These are phyloP conservation scores for Drosophila emarginata DNA, from an alignment of 2,888 invertebrate species.

Conservation along the genomic window DNA sequence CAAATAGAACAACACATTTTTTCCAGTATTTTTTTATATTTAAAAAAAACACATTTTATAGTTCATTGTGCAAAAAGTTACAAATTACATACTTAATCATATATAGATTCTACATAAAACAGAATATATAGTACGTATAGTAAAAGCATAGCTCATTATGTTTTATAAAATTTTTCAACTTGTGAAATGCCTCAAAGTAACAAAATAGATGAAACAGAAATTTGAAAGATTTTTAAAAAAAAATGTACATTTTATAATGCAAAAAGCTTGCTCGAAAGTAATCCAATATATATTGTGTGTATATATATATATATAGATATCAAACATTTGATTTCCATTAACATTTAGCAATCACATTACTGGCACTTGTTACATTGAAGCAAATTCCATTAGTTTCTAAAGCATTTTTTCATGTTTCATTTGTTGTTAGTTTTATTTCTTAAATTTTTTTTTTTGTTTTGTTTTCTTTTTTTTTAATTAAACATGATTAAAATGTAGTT, in stretches of 20 bases:
- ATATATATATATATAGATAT: constrained; percentile 40
- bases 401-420: constrained; percentile 53
- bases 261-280: constrained; percentile 28
- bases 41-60: constrained; percentile 69
- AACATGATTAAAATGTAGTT: not conserved
- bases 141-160: constrained; percentile 58
- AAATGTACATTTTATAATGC: constrained; percentile 37
- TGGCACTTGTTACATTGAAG: constrained; percentile 77
- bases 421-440: constrained; percentile 27
- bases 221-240: constrained; percentile 4
- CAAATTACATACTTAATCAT: constrained; percentile 69
- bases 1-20: not conserved
- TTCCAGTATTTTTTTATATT: constrained; percentile 39
- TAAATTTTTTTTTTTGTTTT: constrained; percentile 27
- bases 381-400: constrained; percentile 51
- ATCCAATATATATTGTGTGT: constrained; percentile 48
- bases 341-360: constrained; percentile 73
- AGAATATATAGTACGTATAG: constrained; percentile 54
- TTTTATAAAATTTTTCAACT: constrained; percentile 39
- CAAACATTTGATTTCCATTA: constrained; percentile 27
- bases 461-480: constrained; percentile 29
- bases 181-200: constrained; percentile 65
- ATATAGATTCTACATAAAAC: constrained; percentile 62
- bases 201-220: constrained; percentile 34
- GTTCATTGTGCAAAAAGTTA: constrained; percentile 71